Percentiles rank a stretch among this genome's conserved stretches.
Evolutionary conservation across 2,113 vertebrate genomes (phyloP).

Genomic region (Athene noctua): DNA sequence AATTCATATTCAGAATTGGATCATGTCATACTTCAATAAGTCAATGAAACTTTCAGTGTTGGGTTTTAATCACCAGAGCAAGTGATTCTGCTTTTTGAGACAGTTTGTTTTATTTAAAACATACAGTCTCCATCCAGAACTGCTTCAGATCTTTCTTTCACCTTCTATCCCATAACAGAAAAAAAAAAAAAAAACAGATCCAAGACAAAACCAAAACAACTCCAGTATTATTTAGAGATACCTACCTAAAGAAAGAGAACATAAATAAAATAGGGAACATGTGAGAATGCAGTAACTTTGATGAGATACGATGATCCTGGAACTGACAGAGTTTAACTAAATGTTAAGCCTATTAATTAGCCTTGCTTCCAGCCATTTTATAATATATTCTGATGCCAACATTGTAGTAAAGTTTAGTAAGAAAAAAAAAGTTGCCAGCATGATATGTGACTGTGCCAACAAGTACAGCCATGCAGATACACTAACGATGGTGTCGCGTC

Average conservation of each 20-base stretch:
- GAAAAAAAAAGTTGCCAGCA: neutral
- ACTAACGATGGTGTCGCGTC: neutral
- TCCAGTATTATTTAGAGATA: no score
- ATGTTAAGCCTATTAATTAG: no score
- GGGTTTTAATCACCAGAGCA: neutral
- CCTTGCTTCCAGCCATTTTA: neutral
- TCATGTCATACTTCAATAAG: neutral
- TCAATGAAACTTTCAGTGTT: neutral
- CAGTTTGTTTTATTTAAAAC: neutral
- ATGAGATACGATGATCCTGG: no score
- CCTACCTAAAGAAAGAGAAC: no score
- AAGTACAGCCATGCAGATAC: neutral
- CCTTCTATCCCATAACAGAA: neutral
- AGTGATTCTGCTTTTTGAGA: neutral
- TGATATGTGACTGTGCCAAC: neutral
- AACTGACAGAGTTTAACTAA: no score
- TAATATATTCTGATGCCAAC: neutral
- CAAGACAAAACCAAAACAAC: no score
- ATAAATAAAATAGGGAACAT: no score
- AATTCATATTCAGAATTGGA: neutral
- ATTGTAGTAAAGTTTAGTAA: neutral
- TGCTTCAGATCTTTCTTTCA: neutral
- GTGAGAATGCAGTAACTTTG: no score
- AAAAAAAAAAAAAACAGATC: neutral
- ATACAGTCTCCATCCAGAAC: neutral